phyloP scores from a whole-genome alignment of 2,888 invertebrate genomes.

The Limnephilus lunatus region DNA sequence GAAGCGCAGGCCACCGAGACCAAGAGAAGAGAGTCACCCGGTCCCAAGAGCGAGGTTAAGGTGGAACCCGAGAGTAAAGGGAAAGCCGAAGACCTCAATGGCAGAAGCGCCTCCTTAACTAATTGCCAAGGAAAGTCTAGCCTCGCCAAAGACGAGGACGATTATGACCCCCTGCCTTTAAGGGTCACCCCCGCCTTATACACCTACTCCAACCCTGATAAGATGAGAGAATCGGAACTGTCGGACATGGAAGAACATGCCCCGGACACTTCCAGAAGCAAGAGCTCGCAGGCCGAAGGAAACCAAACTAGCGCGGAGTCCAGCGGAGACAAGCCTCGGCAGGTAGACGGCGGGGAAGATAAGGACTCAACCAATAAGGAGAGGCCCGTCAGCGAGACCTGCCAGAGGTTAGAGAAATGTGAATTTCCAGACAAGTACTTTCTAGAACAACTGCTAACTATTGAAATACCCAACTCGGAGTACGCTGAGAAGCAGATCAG shows the following conservation, averaged over 20 bases:
- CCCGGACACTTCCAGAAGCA: constrained; percentile 50
- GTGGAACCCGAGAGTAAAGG: constrained; percentile 56
- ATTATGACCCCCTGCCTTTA: constrained; percentile 83
- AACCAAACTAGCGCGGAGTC: constrained; percentile 61
- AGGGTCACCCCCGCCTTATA: constrained; percentile 85
- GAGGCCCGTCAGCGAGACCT: not conserved
- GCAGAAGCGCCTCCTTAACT: constrained; percentile 47
- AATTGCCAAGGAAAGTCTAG: constrained; percentile 56
- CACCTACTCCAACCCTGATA: constrained; percentile 87
- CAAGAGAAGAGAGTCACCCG: constrained; percentile 21
- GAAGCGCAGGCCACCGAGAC: constrained; percentile 4
- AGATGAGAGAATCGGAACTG: constrained; percentile 76
- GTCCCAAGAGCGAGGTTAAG: constrained; percentile 53
- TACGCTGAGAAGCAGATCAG: constrained; percentile 75
- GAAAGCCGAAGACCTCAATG: constrained; percentile 49
- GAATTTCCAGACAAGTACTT: constrained; percentile 79
- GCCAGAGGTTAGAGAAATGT: constrained; percentile 71
- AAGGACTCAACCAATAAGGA: constrained; percentile 71
- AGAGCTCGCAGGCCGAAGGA: constrained; percentile 34
- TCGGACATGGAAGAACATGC: constrained; percentile 67
- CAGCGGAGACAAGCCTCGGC: not conserved
- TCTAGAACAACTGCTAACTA: constrained; percentile 85
- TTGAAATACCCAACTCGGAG: constrained; percentile 86
- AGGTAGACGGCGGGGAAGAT: constrained; percentile 67
- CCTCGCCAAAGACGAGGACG: constrained; percentile 69